These are phyloP conservation scores for Gadopsis marmoratus DNA, from an alignment of 2,797 vertebrate genomes.

Conservation along the genomic window DNA sequence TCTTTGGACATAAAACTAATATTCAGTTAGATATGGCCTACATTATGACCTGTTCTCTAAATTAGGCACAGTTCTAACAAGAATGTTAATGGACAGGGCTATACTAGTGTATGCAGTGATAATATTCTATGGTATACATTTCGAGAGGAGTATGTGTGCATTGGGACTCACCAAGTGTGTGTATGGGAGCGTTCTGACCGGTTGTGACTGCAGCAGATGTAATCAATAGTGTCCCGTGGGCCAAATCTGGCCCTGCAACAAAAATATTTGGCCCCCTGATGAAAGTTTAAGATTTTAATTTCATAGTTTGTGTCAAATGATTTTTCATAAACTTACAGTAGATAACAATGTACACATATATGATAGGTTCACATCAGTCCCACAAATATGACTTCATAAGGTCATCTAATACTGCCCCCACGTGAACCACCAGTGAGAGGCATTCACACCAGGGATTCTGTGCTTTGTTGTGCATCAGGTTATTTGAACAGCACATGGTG, in stretches of 20 bases:
- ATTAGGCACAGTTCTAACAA: not conserved
- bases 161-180: not conserved
- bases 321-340: not conserved
- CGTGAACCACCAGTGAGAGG: not conserved
- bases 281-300: not conserved
- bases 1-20: not conserved
- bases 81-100: not conserved
- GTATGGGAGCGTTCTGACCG: not conserved
- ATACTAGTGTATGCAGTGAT: not conserved
- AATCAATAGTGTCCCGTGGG: not conserved
- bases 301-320: not conserved
- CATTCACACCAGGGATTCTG: not conserved
- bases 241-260: not conserved
- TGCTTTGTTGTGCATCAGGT: not conserved
- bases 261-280: not conserved
- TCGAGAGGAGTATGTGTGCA: not conserved
- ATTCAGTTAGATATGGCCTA: not conserved
- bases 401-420: not conserved
- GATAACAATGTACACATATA: constrained; percentile 9
- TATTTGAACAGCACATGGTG: not conserved
- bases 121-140: not conserved
- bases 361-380: constrained; percentile 9
- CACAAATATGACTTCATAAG: not conserved
- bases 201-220: not conserved
- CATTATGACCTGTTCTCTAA: not conserved